These are phyloP conservation scores for Iguana delicatissima DNA, from an alignment of 2,797 vertebrate genomes.

Conservation along the genomic window DNA sequence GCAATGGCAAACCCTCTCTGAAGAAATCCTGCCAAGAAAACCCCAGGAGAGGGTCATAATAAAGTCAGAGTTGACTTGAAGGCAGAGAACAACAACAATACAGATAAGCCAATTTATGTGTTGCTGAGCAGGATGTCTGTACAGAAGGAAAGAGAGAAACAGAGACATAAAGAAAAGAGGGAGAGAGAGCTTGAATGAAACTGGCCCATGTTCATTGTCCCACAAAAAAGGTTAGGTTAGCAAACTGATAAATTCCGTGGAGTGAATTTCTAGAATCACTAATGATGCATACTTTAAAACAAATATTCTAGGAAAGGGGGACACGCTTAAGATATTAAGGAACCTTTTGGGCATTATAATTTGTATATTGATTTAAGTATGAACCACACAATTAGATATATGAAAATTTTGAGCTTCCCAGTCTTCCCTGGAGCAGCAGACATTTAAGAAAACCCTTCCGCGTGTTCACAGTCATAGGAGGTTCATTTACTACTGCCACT, in stretches of 20 bases:
- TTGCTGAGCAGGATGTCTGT: not conserved
- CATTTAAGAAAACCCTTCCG: not conserved
- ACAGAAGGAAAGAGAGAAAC: no score
- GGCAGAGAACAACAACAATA: no score
- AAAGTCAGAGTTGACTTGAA: no score
- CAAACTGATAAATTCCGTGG: not conserved
- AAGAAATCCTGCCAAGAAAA: no score
- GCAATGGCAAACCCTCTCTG: no score
- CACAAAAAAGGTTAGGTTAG: no score
- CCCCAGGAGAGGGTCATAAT: no score
- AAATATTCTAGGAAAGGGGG: not conserved
- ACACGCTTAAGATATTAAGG: not conserved
- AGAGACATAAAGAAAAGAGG: no score
- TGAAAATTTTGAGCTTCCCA: not conserved
- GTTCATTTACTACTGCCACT: not conserved
- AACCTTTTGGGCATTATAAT: not conserved
- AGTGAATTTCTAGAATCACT: not conserved
- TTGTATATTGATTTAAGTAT: not conserved
- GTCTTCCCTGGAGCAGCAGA: not conserved
- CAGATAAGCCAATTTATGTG: not conserved
- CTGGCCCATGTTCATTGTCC: no score
- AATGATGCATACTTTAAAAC: constrained; percentile 9
- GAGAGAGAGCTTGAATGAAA: no score
- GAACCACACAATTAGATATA: not conserved
- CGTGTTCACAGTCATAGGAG: not conserved